A percentile compares a stretch with the other conserved stretches of the same genome.
Evolutionary conservation across 1,140 invertebrate genomes (phyloP).

Genomic region (Eulimnadia texana): DNA sequence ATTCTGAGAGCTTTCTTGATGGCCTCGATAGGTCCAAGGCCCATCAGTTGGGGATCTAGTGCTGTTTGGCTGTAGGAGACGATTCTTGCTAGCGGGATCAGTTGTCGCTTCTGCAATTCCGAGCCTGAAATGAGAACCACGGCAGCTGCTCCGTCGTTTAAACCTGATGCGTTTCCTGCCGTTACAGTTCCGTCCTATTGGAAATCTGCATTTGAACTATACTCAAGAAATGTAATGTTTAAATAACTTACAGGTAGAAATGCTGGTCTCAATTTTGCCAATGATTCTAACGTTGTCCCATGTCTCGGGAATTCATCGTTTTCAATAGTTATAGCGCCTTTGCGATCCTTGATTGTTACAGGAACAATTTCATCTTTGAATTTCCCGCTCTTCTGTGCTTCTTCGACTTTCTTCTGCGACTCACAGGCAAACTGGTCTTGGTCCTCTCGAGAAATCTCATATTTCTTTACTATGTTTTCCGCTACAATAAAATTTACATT

Average conservation of each 20-base stretch:
- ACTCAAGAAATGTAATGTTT: background rate
- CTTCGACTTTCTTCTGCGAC: slow-evolving; percentile 54
- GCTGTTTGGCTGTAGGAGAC: slow-evolving; percentile 48
- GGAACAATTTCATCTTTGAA: slow-evolving; percentile 59
- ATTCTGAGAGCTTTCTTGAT: slow-evolving; percentile 51
- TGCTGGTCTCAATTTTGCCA: slow-evolving; percentile 44
- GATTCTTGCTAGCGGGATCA: slow-evolving; percentile 45
- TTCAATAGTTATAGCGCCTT: slow-evolving; percentile 31
- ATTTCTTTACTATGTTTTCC: slow-evolving; percentile 63
- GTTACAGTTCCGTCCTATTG: slow-evolving; percentile 49
- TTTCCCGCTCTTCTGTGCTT: slow-evolving; percentile 43
- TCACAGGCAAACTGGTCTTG: slow-evolving; percentile 58
- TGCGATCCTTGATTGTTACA: slow-evolving; percentile 37
- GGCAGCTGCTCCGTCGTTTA: slow-evolving; percentile 76
- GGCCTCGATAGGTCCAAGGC: slow-evolving; percentile 54
- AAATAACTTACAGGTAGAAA: slow-evolving; percentile 40
- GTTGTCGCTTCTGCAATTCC: slow-evolving; percentile 33
- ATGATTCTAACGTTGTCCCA: slow-evolving; percentile 39
- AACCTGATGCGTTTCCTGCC: slow-evolving; percentile 60
- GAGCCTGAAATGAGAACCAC: slow-evolving; percentile 49
- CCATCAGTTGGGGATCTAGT: slow-evolving; percentile 59
- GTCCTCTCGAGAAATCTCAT: slow-evolving; percentile 47
- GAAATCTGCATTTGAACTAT: background rate
- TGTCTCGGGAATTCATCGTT: slow-evolving; percentile 52
- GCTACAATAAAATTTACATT: slow-evolving; percentile 31